phyloP scores from a whole-genome alignment of 2,113 vertebrate species.

The Hyla sarda region DNA sequence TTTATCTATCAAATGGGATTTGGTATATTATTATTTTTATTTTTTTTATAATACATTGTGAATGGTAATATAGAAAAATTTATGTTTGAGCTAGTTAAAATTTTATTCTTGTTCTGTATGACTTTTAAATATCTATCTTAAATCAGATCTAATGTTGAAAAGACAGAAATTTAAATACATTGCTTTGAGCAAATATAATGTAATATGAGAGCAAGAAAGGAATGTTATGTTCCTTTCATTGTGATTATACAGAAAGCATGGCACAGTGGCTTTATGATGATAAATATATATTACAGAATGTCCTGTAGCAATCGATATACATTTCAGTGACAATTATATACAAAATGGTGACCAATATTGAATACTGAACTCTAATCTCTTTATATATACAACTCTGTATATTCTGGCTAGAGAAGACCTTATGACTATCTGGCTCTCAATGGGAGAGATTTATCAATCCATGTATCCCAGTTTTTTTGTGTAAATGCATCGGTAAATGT shows the following conservation, averaged over 20 bases:
- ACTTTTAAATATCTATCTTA: neutral
- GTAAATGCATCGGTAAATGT: neutral
- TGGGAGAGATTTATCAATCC: neutral
- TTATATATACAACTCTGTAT: neutral
- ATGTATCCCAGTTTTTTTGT: neutral
- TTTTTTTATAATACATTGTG: neutral
- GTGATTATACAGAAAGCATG: neutral
- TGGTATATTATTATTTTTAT: neutral
- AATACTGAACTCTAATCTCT: neutral
- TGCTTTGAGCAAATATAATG: neutral
- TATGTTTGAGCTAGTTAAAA: neutral
- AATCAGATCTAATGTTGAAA: neutral
- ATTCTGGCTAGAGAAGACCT: too few relatives aligned
- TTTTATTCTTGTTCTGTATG: neutral
- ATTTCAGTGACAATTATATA: neutral
- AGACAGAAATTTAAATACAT: neutral
- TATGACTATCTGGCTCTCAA: neutral
- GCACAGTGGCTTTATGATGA: neutral
- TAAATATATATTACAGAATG: neutral
- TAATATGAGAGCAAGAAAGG: neutral
- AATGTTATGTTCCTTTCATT: neutral
- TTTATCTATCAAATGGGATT: neutral
- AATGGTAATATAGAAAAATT: neutral
- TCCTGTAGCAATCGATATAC: neutral
- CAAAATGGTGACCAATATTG: neutral